phyloP scores from a whole-genome alignment of 2,888 invertebrate genomes.

The Andrena bucephala region DNA sequence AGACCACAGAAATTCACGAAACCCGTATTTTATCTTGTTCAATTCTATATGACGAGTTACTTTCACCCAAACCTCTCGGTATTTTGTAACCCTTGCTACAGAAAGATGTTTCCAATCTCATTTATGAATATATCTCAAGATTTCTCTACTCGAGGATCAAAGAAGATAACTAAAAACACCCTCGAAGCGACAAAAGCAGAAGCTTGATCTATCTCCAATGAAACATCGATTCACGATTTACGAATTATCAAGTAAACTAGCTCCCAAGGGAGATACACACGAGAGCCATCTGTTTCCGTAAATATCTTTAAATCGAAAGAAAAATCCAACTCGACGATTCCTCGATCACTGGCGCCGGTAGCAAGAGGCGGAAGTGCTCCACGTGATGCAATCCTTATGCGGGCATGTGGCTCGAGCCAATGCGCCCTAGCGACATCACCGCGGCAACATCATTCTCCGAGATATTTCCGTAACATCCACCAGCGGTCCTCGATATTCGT shows the following conservation, averaged over 20 bases:
- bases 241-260: too few species aligned
- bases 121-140: too few species aligned
- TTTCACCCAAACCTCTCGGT: neutral
- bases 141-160: too few species aligned
- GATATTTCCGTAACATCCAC: constrained; percentile 52
- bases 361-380: constrained; percentile 39
- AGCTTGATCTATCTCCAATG: too few species aligned
- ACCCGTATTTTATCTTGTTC: neutral
- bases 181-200: too few species aligned
- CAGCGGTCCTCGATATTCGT: constrained; percentile 38
- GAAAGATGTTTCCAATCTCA: neutral
- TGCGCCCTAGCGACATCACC: constrained; percentile 23
- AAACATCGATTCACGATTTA: too few species aligned
- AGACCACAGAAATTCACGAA: constrained; percentile 15
- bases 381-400: constrained; percentile 63
- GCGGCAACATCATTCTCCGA: constrained; percentile 27
- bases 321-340: neutral
- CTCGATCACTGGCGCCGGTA: neutral
- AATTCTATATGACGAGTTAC: neutral
- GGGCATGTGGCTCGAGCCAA: constrained; percentile 52
- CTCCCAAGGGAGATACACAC: too few species aligned
- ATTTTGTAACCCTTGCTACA: neutral
- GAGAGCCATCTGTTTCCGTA: too few species aligned
- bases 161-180: too few species aligned
- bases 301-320: too few species aligned